A percentile compares a stretch with the other conserved stretches of the same genome.
These are phyloP conservation scores for Riparia riparia DNA, from an alignment of 2,113 vertebrate species.

Conservation along the genomic window DNA sequence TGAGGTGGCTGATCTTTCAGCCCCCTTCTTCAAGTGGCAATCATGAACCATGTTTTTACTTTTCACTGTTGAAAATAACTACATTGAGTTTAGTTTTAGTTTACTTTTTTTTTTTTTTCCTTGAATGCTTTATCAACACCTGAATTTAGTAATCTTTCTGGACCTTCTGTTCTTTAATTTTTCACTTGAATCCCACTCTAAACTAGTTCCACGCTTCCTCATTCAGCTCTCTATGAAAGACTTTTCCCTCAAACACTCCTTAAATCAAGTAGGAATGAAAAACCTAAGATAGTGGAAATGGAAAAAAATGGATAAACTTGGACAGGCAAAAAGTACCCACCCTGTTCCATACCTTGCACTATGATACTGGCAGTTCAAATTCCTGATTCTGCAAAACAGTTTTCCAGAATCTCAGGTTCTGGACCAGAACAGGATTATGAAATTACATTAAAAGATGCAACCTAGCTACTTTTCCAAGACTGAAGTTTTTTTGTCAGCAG, in stretches of 20 bases:
- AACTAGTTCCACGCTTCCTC: neutral
- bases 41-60: neutral
- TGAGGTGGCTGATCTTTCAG: neutral
- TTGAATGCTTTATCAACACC: neutral
- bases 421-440: neutral
- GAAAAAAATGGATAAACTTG: neutral
- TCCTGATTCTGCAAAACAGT: neutral
- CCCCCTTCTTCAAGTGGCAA: neutral
- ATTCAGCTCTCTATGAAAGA: neutral
- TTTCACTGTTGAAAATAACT: neutral
- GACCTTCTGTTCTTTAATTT: neutral
- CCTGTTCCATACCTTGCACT: accelerated
- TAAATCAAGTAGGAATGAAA: neutral
- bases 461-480: neutral
- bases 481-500: neutral
- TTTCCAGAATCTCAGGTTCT: neutral
- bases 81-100: neutral
- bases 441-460: neutral
- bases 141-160: neutral
- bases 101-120: neutral
- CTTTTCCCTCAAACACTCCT: neutral
- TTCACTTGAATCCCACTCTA: neutral
- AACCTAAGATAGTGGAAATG: neutral
- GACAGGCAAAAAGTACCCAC: neutral
- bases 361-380: neutral